These are phyloP conservation scores for Ameiurus melas DNA, from an alignment of 2,113 vertebrate species.

Conservation along the genomic window DNA sequence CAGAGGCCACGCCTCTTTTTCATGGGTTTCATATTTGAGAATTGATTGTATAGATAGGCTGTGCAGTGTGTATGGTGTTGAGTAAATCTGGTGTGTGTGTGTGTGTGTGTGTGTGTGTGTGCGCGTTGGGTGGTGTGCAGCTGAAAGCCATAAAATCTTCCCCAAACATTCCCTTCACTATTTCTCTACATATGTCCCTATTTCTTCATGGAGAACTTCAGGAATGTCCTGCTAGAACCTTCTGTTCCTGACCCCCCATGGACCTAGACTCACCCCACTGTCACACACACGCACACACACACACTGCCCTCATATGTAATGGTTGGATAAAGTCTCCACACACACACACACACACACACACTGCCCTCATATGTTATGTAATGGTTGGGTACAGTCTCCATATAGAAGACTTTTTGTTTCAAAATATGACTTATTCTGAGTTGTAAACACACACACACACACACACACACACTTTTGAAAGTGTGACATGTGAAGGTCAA, in stretches of 20 bases:
- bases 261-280: not conserved
- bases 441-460: not conserved
- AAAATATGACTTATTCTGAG: not conserved
- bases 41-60: not conserved
- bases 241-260: not conserved
- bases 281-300: not conserved
- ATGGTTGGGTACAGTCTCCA: not conserved
- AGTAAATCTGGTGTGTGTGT: not conserved
- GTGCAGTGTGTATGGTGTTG: too few relatives aligned
- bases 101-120: not conserved
- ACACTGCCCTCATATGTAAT: too few relatives aligned
- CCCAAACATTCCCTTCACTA: not conserved
- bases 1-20: too few relatives aligned
- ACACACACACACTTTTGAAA: not conserved
- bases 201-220: not conserved
- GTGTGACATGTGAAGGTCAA: not conserved
- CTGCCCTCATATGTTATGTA: too few relatives aligned
- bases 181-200: not conserved
- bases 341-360: not conserved
- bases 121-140: not conserved
- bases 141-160: not conserved
- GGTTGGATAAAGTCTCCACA: not conserved
- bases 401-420: not conserved
- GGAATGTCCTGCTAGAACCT: not conserved
- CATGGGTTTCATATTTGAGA: not conserved